These are phyloP conservation scores for Catonia carolina DNA, from an alignment of 2,888 invertebrate species.

Conservation along the genomic window DNA sequence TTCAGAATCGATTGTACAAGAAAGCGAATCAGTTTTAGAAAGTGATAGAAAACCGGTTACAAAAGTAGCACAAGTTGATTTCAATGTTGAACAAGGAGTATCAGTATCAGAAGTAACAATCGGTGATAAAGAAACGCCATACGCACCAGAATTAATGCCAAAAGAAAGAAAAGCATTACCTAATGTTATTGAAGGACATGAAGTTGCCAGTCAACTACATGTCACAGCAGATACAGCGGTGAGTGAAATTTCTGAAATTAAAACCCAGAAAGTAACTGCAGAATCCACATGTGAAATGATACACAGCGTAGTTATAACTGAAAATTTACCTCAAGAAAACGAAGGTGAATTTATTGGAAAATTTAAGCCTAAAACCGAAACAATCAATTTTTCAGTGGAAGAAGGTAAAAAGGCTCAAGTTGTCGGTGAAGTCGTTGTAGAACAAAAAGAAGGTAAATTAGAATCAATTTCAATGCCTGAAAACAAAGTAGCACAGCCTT, in stretches of 20 bases:
- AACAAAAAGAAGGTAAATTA: slow-evolving; percentile 48
- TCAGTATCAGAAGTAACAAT: slow-evolving; percentile 50
- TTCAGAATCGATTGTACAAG: slow-evolving; percentile 35
- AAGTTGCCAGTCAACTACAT: slow-evolving; percentile 47
- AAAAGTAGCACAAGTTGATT: slow-evolving; percentile 31
- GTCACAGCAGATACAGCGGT: slow-evolving; percentile 42
- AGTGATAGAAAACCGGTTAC: slow-evolving; percentile 28
- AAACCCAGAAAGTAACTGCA: slow-evolving; percentile 32
- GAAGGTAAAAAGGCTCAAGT: slow-evolving; percentile 37
- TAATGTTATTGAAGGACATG: slow-evolving; percentile 38
- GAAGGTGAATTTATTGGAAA: slow-evolving; percentile 39
- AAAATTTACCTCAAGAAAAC: slow-evolving; percentile 40
- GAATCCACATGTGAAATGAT: slow-evolving; percentile 36
- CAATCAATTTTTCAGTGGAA: slow-evolving; percentile 43
- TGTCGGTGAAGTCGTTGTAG: slow-evolving; percentile 31
- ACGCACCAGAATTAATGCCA: slow-evolving; percentile 31
- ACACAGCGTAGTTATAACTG: slow-evolving; percentile 36
- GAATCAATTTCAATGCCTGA: slow-evolving; percentile 40
- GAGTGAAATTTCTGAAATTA: slow-evolving; percentile 38
- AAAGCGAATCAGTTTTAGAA: slow-evolving; percentile 36
- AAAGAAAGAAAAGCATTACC: slow-evolving; percentile 29
- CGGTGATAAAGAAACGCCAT: slow-evolving; percentile 49
- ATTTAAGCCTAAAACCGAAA: slow-evolving; percentile 41
- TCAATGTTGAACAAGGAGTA: slow-evolving; percentile 48
- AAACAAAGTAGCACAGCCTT: slow-evolving; percentile 40